Base-by-base conservation (phyloP, 64 coral and sea anemone species). In the Montipora foliosa region DNA sequence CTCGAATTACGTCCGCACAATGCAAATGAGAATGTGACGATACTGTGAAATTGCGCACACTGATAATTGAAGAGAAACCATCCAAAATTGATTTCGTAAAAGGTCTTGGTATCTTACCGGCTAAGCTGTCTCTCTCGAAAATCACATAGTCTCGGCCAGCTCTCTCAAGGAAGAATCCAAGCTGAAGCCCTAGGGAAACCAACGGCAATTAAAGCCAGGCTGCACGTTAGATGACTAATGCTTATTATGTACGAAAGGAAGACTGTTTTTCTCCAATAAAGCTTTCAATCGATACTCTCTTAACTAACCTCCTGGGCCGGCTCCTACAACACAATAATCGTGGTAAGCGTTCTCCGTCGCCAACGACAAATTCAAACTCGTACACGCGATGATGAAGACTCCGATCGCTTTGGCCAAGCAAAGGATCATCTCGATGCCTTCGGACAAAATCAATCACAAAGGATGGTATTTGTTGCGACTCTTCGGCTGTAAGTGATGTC, bases 251-350 rank as follows among this genome's bases (percentile, higher is more conserved):
- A 25, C 0, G 51, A 22, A 22, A 76, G 53, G 22, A 52, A 37
- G 4, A 62, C 22, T 17, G 74, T 22, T 24, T 12, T 59, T 68
- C 10, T 59, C 12, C 1, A 8, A 24, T 14, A 9, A 17, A n/a
- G 49, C 45, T 77, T 77, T 17, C 29, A 60, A 51, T 64, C 29
- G 13, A 46, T 76, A 55, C 24, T 14, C 17, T 0, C 6, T 53
- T 4, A 51, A 78, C 90, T 29, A 78, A 98, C 97, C 97, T 79
- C 94, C 97, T 0, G 97, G 97, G 0, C 97, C 97, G 19, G 97
- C 97, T 49, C 97, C 97, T 2, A 98, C 74, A 21, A 98, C 94
- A 57, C 97, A 98, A 77, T 98, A 98, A 12, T 98, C 94, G 17
- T 96, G 96, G 37, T 67, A 79, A 75, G 52, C 80, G 46, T 55